These are phyloP conservation scores for Ornithoptera alexandrae DNA, from an alignment of 2,888 invertebrate genomes.

Conservation along the genomic window DNA sequence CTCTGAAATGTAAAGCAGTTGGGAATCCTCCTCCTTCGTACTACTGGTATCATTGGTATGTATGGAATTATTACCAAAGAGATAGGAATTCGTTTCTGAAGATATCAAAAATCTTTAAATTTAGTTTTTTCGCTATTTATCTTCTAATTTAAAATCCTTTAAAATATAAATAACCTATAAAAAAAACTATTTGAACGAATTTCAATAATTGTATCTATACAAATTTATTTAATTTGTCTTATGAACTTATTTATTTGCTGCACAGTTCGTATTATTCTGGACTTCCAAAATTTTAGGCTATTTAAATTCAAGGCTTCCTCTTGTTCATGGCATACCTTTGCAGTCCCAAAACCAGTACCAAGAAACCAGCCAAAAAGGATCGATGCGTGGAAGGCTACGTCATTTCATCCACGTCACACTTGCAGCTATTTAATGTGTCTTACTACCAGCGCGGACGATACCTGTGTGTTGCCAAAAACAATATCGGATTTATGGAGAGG, in stretches of 20 bases:
- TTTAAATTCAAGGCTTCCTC: neutral
- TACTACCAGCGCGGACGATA: slow-evolving; percentile 93
- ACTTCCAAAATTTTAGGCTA: neutral
- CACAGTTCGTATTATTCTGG: too few relatives aligned
- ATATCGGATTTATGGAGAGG: slow-evolving; percentile 89
- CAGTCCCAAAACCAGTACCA: slow-evolving; percentile 45
- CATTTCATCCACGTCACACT: slow-evolving; percentile 82
- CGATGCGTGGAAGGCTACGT: slow-evolving; percentile 80
- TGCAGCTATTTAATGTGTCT: slow-evolving; percentile 90
- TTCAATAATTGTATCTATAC: too few relatives aligned
- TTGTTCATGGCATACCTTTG: neutral
- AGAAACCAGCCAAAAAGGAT: neutral
- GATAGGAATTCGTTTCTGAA: too few relatives aligned
- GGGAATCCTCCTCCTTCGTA: slow-evolving; percentile 92
- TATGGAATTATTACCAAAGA: slow-evolving; percentile 18
- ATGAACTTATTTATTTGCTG: too few relatives aligned
- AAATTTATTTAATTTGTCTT: too few relatives aligned
- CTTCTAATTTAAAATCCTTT: too few relatives aligned
- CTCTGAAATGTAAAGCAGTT: slow-evolving; percentile 91
- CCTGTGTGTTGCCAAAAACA: slow-evolving; percentile 90
- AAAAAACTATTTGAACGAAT: too few relatives aligned
- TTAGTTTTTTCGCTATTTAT: too few relatives aligned
- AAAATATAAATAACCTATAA: too few relatives aligned
- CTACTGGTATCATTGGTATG: slow-evolving; percentile 89
- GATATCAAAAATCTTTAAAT: too few relatives aligned